Conservation (phyloP, 2,888 invertebrate genomes). For the Pristionchus mayeri region DNA sequence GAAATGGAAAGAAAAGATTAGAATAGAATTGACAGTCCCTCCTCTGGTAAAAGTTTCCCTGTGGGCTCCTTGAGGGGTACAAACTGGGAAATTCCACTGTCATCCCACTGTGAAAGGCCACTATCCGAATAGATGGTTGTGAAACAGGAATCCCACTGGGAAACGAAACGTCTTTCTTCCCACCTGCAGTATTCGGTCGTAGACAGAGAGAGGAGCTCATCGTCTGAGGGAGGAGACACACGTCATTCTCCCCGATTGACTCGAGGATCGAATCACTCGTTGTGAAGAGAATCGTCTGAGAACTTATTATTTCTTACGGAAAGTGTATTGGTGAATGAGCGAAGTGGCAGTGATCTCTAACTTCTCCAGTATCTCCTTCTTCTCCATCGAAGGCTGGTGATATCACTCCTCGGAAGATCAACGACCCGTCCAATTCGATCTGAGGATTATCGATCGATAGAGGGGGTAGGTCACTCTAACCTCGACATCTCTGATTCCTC, state of each 20-base stretch:
- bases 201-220: neutral
- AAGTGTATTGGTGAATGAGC: no score
- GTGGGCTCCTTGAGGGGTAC: no score
- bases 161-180: neutral
- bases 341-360: neutral
- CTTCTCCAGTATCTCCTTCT: constrained; percentile 50
- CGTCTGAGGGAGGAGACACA: constrained; percentile 64
- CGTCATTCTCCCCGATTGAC: constrained; percentile 79
- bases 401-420: constrained; percentile 88
- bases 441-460: neutral
- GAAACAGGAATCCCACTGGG: neutral
- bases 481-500: constrained; percentile 85
- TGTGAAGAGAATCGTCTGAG: constrained; percentile 89
- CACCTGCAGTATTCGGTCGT: constrained; percentile 9
- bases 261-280: constrained; percentile 85
- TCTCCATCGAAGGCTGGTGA: constrained; percentile 82
- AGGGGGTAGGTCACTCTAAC: constrained; percentile 78
- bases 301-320: neutral
- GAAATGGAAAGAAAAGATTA: no score
- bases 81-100: no score
- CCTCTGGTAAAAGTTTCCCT: no score
- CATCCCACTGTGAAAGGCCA: no score
- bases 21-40: no score
- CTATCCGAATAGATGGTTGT: no score
- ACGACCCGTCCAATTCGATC: constrained; percentile 79